phyloP scores from a whole-genome alignment of 2,888 invertebrate genomes.

The Rhagophthalmus giganteus region DNA sequence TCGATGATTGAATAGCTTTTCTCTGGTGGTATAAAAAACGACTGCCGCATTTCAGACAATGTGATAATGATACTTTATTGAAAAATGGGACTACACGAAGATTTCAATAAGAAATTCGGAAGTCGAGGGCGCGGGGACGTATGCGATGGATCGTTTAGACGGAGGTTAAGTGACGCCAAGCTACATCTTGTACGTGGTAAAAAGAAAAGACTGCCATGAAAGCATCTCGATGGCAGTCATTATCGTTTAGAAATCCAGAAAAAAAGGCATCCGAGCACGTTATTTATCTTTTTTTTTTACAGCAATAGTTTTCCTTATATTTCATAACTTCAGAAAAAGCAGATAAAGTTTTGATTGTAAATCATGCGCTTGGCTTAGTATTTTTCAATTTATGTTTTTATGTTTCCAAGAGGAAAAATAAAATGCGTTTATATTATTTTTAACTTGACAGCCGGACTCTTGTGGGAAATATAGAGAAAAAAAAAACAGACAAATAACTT shows the following conservation, averaged over 20 bases:
- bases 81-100: slow-evolving; percentile 17
- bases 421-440: slow-evolving; percentile 23
- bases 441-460: slow-evolving; percentile 16
- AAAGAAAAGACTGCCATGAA: slow-evolving; percentile 26
- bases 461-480: slow-evolving; percentile 6
- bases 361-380: slow-evolving; percentile 23
- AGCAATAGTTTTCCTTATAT: slow-evolving; percentile 27
- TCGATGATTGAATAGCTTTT: too few relatives aligned
- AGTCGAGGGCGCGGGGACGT: slow-evolving; percentile 9
- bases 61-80: slow-evolving; percentile 23
- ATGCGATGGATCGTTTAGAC: slow-evolving; percentile 18
- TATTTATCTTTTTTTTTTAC: slow-evolving; percentile 29
- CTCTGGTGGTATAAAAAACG: neutral
- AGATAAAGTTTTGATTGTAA: slow-evolving; percentile 30
- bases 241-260: slow-evolving; percentile 29
- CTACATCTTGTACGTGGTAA: too few relatives aligned
- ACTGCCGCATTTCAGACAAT: slow-evolving; percentile 1
- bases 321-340: slow-evolving; percentile 28
- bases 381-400: slow-evolving; percentile 29
- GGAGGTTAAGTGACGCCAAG: slow-evolving; percentile 25
- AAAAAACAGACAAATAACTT: slow-evolving; percentile 3
- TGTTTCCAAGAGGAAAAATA: slow-evolving; percentile 22
- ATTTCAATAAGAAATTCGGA: too few relatives aligned
- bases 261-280: slow-evolving; percentile 17
- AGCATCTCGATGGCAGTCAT: slow-evolving; percentile 24